Percentiles rank a stretch among this genome's conserved stretches.
phyloP scores from a whole-genome alignment of 2,888 invertebrate species.

The Drosophila differens region DNA sequence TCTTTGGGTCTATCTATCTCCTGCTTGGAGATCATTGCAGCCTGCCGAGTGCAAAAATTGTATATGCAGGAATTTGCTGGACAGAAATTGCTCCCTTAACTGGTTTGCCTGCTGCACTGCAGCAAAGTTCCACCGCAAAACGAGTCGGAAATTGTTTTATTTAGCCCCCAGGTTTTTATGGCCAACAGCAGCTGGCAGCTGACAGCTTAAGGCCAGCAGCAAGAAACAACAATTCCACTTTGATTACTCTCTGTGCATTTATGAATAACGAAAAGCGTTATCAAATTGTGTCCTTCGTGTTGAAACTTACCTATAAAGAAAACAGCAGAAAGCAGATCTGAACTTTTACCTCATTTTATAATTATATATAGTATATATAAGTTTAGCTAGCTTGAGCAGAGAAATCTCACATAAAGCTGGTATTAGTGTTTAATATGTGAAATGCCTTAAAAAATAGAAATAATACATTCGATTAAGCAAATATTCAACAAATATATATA shows the following conservation, averaged over 20 bases:
- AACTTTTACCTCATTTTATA: neutral
- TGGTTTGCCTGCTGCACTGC: slow-evolving; percentile 42
- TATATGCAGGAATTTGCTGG: slow-evolving; percentile 42
- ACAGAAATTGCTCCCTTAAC: slow-evolving; percentile 41
- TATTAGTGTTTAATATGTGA: neutral
- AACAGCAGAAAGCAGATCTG: neutral
- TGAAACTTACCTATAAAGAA: neutral
- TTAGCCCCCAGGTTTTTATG: slow-evolving; percentile 15
- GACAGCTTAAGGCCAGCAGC: slow-evolving; percentile 1
- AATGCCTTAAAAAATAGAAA: neutral
- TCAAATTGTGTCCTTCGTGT: neutral
- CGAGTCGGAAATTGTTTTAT: slow-evolving; percentile 21
- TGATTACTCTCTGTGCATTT: neutral
- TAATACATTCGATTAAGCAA: neutral
- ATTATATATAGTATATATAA: neutral
- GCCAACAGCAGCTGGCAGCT: slow-evolving; percentile 15
- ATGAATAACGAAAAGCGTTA: slow-evolving; percentile 6
- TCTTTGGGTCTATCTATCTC: slow-evolving; percentile 8
- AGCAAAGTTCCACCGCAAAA: slow-evolving; percentile 17
- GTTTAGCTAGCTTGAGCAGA: neutral
- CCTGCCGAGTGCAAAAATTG: slow-evolving; percentile 12
- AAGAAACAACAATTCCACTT: slow-evolving; percentile 2
- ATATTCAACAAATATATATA: neutral
- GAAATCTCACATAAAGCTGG: neutral
- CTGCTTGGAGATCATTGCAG: slow-evolving; percentile 22